phyloP scores from a whole-genome alignment of 2,113 vertebrate genomes.

The Sminthopsis crassicaudata region DNA sequence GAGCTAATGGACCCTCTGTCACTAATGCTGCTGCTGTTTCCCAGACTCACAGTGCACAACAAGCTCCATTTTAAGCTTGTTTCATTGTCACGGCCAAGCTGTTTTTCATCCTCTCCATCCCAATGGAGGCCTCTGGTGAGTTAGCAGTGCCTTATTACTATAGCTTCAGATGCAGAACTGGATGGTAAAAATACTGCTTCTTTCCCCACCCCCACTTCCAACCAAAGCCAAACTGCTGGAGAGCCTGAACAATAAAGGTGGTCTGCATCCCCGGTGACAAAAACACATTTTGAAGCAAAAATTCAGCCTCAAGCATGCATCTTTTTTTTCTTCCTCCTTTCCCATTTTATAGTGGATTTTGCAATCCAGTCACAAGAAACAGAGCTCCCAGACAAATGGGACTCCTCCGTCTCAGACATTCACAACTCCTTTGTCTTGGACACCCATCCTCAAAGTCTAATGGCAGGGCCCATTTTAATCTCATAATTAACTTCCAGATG shows the following conservation, averaged over 20 bases:
- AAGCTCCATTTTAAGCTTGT: conserved; percentile 8
- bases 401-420: background rate
- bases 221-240: background rate
- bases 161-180: background rate
- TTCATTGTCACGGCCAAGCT: conserved; percentile 2
- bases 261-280: conserved; percentile 33
- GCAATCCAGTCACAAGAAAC: background rate
- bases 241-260: background rate
- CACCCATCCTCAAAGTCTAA: background rate
- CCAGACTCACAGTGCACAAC: background rate
- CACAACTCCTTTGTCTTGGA: conserved; percentile 36
- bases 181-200: background rate
- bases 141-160: background rate
- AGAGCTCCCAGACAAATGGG: background rate
- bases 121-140: background rate
- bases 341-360: conserved; percentile 23
- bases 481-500: background rate
- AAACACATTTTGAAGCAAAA: conserved; percentile 28
- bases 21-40: conserved; percentile 38
- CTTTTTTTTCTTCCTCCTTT: background rate
- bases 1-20: conserved; percentile 59
- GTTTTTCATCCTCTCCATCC: background rate
- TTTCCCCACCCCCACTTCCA: background rate
- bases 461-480: conserved; percentile 16
- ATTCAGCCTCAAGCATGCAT: conserved; percentile 24